A percentile compares a stretch with the other conserved stretches of the same genome.
phyloP scores from a whole-genome alignment of 2,113 vertebrate species.

The Petaurus breviceps region DNA sequence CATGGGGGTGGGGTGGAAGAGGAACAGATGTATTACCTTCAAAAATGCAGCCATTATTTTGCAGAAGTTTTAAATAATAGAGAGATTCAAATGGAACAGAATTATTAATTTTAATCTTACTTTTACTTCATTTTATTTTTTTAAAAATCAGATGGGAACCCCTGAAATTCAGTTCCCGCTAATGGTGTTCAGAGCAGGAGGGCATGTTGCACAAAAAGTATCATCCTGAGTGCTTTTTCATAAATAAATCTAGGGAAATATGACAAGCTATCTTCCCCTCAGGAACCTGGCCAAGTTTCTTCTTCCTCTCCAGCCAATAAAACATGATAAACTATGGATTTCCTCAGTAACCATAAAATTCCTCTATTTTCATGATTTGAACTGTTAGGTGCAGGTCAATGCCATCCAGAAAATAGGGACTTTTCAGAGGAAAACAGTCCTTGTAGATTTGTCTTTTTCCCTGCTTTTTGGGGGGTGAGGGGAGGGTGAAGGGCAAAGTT shows the following conservation, averaged over 20 bases:
- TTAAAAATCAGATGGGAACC: conserved; percentile 43
- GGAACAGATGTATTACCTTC: conserved; percentile 81
- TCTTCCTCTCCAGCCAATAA: conserved; percentile 76
- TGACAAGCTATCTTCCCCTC: conserved; percentile 76
- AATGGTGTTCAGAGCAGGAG: conserved; percentile 61
- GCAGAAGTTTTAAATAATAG: conserved; percentile 79
- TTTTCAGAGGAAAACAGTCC: conserved; percentile 56
- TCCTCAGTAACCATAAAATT: conserved; percentile 76
- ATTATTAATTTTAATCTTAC: conserved; percentile 11
- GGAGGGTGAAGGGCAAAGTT: not conserved
- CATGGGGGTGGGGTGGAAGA: conserved; percentile 74
- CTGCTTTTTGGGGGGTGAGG: not conserved
- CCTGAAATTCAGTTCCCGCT: conserved; percentile 38
- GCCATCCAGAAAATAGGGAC: conserved; percentile 53
- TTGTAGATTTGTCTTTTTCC: conserved; percentile 26
- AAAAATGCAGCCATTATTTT: conserved; percentile 79
- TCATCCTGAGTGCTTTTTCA: conserved; percentile 76
- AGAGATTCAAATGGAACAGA: conserved; percentile 51
- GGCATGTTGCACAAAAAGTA: conserved; percentile 43
- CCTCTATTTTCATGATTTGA: conserved; percentile 70
- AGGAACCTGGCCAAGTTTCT: conserved; percentile 77
- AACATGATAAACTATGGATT: conserved; percentile 78
- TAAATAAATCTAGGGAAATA: conserved; percentile 79
- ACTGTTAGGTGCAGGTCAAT: conserved; percentile 70
- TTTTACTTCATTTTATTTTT: conserved; percentile 12